Conservation (phyloP, 37 sponge, comb jelly and placozoan genomes). For the Eunapius fragilis region DNA sequence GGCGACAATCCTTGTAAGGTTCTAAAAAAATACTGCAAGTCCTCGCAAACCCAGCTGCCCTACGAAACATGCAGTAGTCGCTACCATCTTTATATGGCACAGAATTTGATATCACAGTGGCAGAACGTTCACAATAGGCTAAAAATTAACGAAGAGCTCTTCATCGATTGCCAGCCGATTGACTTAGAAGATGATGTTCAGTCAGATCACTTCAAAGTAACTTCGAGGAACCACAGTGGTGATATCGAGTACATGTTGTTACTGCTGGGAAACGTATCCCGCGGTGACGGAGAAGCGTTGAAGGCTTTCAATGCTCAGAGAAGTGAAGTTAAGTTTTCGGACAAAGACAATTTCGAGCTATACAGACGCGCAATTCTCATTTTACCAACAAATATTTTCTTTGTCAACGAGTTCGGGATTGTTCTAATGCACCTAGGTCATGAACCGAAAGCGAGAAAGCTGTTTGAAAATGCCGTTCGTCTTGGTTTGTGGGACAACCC, state of each 20-base stretch:
- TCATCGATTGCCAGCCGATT: conserved; percentile 46
- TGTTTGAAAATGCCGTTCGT: conserved; percentile 68
- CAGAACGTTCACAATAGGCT: not conserved
- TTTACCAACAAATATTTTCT: conserved; percentile 59
- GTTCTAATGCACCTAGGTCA: conserved; percentile 45
- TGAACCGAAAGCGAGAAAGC: conserved; percentile 26
- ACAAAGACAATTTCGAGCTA: conserved; percentile 49
- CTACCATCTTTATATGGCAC: conserved; percentile 16
- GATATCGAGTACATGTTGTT: conserved; percentile 11
- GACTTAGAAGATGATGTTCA: not conserved
- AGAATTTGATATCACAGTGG: conserved; percentile 35
- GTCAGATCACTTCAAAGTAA: not conserved
- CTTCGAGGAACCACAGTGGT: conserved; percentile 9
- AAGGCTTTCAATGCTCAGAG: conserved; percentile 48
- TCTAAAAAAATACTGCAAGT: conserved; percentile 45
- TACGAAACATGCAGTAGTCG: conserved; percentile 24
- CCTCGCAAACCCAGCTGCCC: not conserved
- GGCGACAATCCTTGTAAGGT: conserved; percentile 54
- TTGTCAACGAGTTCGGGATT: conserved; percentile 77
- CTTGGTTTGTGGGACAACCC: conserved; percentile 62
- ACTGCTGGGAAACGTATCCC: conserved; percentile 30
- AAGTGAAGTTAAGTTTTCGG: conserved; percentile 46
- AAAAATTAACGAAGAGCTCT: conserved; percentile 26
- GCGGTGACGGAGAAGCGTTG: conserved; percentile 40
- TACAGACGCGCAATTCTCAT: conserved; percentile 57